Evolutionary conservation across 37 sponge, comb jelly and placozoan genomes (phyloP), one percentile per base, ranked within the genome.

Genomic region (Chondrilla cf. caribensis): DNA sequence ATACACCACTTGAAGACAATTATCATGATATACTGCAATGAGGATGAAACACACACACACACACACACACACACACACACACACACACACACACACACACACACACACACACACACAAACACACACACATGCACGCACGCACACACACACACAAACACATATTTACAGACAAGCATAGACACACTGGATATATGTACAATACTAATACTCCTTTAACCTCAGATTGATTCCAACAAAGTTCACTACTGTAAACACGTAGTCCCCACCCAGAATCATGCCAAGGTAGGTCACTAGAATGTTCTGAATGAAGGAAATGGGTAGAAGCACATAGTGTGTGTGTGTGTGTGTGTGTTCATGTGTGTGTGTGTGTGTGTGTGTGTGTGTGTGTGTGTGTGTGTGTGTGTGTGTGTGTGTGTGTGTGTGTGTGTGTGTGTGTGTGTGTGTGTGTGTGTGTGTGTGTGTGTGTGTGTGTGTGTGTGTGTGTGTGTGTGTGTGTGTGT

Each of bases 181-280:
- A 75, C 77, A 44, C 77, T n/a, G n/a, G n/a, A 75, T 7, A 35
- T 7, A 77, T 39, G 2, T 11, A 47, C 51, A 47, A 6, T n/a
- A 47, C 51, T 14, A 6, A 47, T 11, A 47, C 51, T 14, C 51
- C 6, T 36, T 65, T 7, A 24, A 88, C 92, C 96, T 95, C 36
- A 95, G 70, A 41, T 87, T 90, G 38, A 95, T 85, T 15, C 96
- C 96, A 47, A 88, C 38, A 54, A 95, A 95, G 79, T 95, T 95
- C 59, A 65, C 57, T 0, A 40, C 36, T 15, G 90, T 86, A 68
- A 82, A 95, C 18, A 90, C 58, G 54, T 95, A 95, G 70, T 95
- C 96, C 18, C 92, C 90, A 15, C 93, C 93, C 32, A 92, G 42
- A 24, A 86, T 79, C 84, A 95, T 90, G 32, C 96, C 96, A 58